phyloP scores from a whole-genome alignment of 1,140 invertebrate genomes.

The Drosophila punjabiensis region DNA sequence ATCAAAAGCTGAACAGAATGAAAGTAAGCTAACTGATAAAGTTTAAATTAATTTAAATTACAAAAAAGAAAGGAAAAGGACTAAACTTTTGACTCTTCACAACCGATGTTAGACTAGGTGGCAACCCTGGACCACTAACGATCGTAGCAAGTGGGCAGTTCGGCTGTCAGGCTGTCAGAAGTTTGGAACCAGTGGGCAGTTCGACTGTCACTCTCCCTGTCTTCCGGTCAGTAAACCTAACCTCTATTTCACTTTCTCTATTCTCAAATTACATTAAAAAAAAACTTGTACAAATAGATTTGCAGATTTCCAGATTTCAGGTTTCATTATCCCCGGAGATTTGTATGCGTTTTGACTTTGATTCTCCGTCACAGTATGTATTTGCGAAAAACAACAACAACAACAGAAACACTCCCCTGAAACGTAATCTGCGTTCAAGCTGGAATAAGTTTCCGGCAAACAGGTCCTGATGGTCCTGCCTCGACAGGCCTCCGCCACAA shows the following conservation, averaged over 20 bases:
- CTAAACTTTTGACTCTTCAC: background rate
- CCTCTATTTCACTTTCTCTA: background rate
- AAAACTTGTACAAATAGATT: background rate
- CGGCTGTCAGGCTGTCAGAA: background rate
- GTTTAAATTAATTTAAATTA: background rate
- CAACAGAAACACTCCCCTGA: background rate
- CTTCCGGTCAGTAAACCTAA: background rate
- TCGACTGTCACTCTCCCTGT: background rate
- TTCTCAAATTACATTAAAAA: background rate
- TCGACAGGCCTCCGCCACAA: constrained; percentile 28
- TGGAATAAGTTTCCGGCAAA: constrained; percentile 28
- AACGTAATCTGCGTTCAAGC: constrained; percentile 4
- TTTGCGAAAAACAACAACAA: background rate
- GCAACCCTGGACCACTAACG: background rate
- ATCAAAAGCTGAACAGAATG: background rate
- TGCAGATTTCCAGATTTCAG: background rate
- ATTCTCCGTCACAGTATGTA: background rate
- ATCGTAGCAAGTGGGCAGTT: background rate
- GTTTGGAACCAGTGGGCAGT: background rate
- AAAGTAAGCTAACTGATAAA: background rate
- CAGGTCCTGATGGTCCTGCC: background rate
- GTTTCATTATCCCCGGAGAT: background rate
- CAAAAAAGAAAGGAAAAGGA: background rate
- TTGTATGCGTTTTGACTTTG: background rate
- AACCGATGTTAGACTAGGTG: background rate